Evolutionary conservation across 2,888 invertebrate species (phyloP).

Genomic region (Rotaria magnacalcarata): DNA sequence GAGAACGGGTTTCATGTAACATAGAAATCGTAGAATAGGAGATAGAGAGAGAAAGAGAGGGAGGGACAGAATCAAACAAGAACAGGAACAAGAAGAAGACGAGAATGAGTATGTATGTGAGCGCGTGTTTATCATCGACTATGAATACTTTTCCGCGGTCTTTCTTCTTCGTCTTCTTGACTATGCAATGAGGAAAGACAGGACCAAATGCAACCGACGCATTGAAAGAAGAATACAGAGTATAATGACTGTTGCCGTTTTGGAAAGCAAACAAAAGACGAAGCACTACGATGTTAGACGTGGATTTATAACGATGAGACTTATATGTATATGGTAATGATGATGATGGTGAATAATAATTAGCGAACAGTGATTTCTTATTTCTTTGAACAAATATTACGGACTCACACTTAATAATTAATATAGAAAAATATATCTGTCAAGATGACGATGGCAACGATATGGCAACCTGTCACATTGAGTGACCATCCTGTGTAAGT

Average conservation of each 20-base stretch:
- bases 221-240: neutral
- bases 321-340: neutral
- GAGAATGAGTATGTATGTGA: constrained; percentile 4
- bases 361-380: neutral
- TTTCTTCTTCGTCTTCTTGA: constrained; percentile 1
- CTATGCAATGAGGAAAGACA: neutral
- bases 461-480: neutral
- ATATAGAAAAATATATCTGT: neutral
- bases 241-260: neutral
- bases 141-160: neutral
- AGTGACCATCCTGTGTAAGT: constrained; percentile 8
- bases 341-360: neutral
- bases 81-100: neutral
- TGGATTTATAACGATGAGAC: neutral
- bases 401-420: neutral
- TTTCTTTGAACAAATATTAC: neutral
- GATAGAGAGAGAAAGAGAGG: neutral
- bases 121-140: neutral
- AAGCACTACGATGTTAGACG: neutral
- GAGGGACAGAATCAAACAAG: too few relatives aligned
- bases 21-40: neutral
- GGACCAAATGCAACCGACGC: neutral
- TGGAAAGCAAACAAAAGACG: neutral
- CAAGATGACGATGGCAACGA: constrained; percentile 25
- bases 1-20: neutral